phyloP scores from a whole-genome alignment of 2,888 invertebrate genomes.

The Bibio marci region DNA sequence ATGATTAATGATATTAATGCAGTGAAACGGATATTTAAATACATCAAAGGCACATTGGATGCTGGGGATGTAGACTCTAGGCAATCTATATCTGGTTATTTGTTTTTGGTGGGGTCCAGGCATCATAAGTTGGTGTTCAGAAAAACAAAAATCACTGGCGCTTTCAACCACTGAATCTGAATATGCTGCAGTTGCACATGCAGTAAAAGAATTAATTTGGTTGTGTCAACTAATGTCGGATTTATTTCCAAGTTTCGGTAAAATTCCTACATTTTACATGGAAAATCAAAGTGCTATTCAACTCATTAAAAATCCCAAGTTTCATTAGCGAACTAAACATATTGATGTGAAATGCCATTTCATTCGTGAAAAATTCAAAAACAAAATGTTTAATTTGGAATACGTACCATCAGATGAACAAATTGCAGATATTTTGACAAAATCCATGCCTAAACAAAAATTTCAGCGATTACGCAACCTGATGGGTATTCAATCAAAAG shows the following conservation, averaged over 20 bases:
- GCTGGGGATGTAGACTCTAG: slow-evolving; percentile 10
- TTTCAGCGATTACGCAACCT: too few species aligned
- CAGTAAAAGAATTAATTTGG: slow-evolving; percentile 11
- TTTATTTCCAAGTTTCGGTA: not conserved
- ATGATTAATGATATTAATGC: slow-evolving; percentile 5
- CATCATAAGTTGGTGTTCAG: slow-evolving; percentile 7
- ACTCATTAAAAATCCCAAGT: slow-evolving; percentile 5
- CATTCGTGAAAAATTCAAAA: too few species aligned
- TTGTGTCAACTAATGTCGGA: slow-evolving; percentile 8
- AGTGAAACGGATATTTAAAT: slow-evolving; percentile 10
- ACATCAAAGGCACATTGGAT: slow-evolving; percentile 5
- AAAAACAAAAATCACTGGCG: slow-evolving; percentile 13
- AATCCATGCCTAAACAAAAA: too few species aligned
- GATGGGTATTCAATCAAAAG: too few species aligned
- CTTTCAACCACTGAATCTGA: slow-evolving; percentile 14
- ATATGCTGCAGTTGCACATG: slow-evolving; percentile 11
- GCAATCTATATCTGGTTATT: slow-evolving; percentile 12
- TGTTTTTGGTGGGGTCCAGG: slow-evolving; percentile 14
- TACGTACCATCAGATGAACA: too few species aligned
- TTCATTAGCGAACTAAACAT: too few species aligned
- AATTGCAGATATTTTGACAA: too few species aligned
- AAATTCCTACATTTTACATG: slow-evolving; percentile 1
- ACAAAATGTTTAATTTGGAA: too few species aligned
- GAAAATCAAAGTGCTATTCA: slow-evolving; percentile 9
- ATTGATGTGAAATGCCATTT: too few species aligned